Evolutionary conservation across 2,797 vertebrate species (phyloP), one percentile per base, ranked within the genome.

Genomic region (Natrix natrix): DNA sequence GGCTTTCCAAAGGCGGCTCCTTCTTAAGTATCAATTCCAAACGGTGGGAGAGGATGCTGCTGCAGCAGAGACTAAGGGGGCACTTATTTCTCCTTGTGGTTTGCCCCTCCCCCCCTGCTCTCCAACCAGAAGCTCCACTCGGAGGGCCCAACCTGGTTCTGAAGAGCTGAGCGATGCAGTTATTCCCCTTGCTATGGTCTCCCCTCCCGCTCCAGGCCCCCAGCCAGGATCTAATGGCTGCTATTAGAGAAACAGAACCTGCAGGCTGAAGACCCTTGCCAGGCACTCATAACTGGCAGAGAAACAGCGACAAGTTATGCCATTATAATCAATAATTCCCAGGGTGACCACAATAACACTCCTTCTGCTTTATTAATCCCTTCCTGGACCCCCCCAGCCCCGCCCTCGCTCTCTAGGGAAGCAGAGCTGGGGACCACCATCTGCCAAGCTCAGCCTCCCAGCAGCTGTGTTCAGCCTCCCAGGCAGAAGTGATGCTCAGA

Each of bases 11-110:
- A 43, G 56, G 2, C 1, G 93, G 92, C 26, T 52, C 74, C 57
- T 93, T 90, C 90, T 88, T 93, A 91, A 93, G 91, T 54, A 90
- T 59, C 94, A 32, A 89, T 69, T 96, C 87, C 61, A 66, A 92
- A n/a, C 20, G n/a, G 17, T 54, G 17, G 17, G 94, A 24, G 20
- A 66, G 26, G 28, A 5, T 10, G 90, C 91, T 1, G 83, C 86
- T 26, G 54, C 3, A 60, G 93, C 92, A 59, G 26, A 91, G 26
- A 12, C 8, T 4, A 5, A n/a, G 28, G 14, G 10, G 3, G 2
- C 16, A 16, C 4, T 52, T 12, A 6, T 32, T 69, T 16, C n/a
- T 69, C 28, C 63, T 66, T 28, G 3, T 12, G 48, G 63, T 22
- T 22, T 37, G 17, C 74, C 37, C 74, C 37, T 1, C 37, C 17